Evolutionary conservation across 2,113 vertebrate species (phyloP), one percentile per base, ranked within the genome.

Genomic region (Erinaceus europaeus): DNA sequence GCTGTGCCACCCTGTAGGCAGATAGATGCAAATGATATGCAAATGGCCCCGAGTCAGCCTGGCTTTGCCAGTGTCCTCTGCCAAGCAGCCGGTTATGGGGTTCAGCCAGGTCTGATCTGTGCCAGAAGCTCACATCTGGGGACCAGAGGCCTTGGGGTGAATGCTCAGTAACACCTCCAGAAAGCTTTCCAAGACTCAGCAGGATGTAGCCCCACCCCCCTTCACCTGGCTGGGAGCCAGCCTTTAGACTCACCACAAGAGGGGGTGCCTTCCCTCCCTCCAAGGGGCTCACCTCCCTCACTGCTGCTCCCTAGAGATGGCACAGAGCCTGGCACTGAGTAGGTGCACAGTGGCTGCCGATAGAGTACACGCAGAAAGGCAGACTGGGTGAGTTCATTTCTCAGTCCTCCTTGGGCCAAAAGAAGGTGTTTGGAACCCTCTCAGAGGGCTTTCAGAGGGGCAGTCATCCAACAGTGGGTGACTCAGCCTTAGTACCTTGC

Each of bases 1-100:
- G 87, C 94, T 92, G 91, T 92, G 91, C 90, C 85, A 94, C 82
- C 65, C 0, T 74, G 61, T 91, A 95, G 94, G 95, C 92, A 95
- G 91, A 95, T 95, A 18, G 48, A 95, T 94, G 95, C 91, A 95
- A 95, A 95, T 94, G 87, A 92, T 69, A 95, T 95, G 95, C 88
- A 95, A 94, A 95, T 92, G 13, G 0, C 0, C 78, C 50, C 7
- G 36, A 57, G 53, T 29, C 73, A 93, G 92, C 82, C 71, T 79
- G 44, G 61, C 61, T 64, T 94, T 95, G 92, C 93, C 89, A 91
- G 40, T 29, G 32, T 42, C 86, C 84, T 89, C 86, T 94, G 93
- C 93, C 94, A 93, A 94, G 84, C 82, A 91, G 91, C 88, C 90
- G 82, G 86, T 75, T 80, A 81, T 15, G 86, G 79, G 89, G 75